Evolutionary conservation across 2,888 invertebrate species (phyloP).

Genomic region (Drosophila neotestacea): DNA sequence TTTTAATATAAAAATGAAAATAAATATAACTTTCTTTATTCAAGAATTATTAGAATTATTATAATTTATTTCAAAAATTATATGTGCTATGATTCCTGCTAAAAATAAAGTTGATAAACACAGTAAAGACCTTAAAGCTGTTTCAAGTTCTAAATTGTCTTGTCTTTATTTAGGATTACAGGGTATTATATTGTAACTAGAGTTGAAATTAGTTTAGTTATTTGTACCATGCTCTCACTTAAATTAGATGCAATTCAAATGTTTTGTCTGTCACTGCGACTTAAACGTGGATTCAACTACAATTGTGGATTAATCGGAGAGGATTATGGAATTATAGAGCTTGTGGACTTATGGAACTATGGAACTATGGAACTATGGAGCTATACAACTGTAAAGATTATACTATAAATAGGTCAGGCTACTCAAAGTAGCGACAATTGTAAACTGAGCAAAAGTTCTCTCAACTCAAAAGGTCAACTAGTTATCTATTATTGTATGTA

Average conservation of each 20-base stretch:
- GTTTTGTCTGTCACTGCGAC: background rate
- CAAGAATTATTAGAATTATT: too few species aligned
- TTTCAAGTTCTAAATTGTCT: too few species aligned
- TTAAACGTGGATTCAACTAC: background rate
- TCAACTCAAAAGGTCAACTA: background rate
- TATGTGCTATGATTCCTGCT: too few species aligned
- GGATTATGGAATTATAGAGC: background rate
- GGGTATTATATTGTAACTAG: background rate
- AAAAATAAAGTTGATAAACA: too few species aligned
- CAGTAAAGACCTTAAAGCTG: too few species aligned
- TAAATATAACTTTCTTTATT: too few species aligned
- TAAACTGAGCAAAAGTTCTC: conserved; percentile 8
- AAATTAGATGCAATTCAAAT: background rate
- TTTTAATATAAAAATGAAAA: too few species aligned
- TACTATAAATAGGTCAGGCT: conserved; percentile 32
- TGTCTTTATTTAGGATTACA: background rate
- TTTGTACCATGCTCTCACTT: background rate
- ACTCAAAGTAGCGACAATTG: conserved; percentile 1
- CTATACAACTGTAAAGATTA: background rate
- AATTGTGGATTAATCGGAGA: background rate
- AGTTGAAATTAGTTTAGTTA: background rate
- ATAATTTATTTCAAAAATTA: too few species aligned
- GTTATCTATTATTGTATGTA: conserved; percentile 12
- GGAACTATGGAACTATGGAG: background rate
- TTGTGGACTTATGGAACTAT: background rate